A percentile compares a stretch with the other conserved stretches of the same genome.
Evolutionary conservation across 2,797 vertebrate species (phyloP).

Genomic region (Hippoglossus hippoglossus): DNA sequence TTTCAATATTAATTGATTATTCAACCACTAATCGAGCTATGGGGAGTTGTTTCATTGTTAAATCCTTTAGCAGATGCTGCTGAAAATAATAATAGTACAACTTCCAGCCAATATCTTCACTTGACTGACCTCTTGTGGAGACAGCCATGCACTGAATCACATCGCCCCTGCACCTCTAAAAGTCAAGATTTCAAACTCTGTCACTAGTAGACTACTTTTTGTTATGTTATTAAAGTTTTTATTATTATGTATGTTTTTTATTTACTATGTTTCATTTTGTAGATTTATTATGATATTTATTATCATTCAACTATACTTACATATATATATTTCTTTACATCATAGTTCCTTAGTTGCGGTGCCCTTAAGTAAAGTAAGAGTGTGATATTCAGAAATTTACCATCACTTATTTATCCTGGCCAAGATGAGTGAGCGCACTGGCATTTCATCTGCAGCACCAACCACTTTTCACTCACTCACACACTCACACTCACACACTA

Average conservation of each 20-base stretch:
- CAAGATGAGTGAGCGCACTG: constrained; percentile 48
- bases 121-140: constrained; percentile 13
- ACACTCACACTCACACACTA: background rate
- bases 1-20: background rate
- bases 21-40: background rate
- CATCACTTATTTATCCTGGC: constrained; percentile 52
- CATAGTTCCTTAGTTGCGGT: too few relatives aligned
- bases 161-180: background rate
- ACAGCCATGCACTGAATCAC: background rate
- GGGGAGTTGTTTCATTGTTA: background rate
- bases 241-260: too few relatives aligned
- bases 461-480: constrained; percentile 17
- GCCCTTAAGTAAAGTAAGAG: too few relatives aligned
- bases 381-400: background rate
- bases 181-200: background rate
- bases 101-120: background rate
- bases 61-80: background rate
- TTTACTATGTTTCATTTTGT: too few relatives aligned
- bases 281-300: too few relatives aligned
- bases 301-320: too few relatives aligned
- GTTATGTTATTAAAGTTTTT: too few relatives aligned
- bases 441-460: constrained; percentile 46
- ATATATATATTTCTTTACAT: too few relatives aligned
- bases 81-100: background rate
- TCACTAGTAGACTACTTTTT: too few relatives aligned